These are phyloP conservation scores for Epirrhoe alternata DNA, from an alignment of 2,888 invertebrate genomes.

Conservation along the genomic window DNA sequence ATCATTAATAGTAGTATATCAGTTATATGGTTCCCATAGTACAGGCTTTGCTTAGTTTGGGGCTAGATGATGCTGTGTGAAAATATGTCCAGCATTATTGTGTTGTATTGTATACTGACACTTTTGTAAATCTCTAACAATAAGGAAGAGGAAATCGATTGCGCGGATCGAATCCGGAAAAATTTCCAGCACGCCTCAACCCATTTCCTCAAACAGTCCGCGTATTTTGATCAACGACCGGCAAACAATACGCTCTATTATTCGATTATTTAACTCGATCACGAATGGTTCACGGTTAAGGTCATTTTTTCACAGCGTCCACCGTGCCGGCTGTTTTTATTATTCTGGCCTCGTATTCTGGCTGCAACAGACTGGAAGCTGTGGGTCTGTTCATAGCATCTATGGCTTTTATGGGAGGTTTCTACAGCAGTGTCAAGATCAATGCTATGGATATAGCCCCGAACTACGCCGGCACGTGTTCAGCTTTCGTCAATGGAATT, in stretches of 20 bases:
- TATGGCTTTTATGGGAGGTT: conserved; percentile 89
- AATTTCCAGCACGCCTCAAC: conserved; percentile 24
- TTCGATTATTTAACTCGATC: conserved; percentile 45
- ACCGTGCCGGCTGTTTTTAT: conserved; percentile 86
- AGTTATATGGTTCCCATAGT: no score
- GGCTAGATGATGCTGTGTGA: no score
- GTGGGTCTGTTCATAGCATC: conserved; percentile 85
- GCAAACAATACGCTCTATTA: conserved; percentile 41
- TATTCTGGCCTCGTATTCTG: conserved; percentile 86
- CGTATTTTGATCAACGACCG: conserved; percentile 32
- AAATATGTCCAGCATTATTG: no score
- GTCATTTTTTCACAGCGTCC: conserved; percentile 79
- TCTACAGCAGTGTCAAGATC: conserved; percentile 88
- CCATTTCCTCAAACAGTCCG: conserved; percentile 37
- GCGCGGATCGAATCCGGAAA: conserved; percentile 22
- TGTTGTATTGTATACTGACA: no score
- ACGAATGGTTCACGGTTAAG: conserved; percentile 49
- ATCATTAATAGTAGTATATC: no score
- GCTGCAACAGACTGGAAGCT: conserved; percentile 78
- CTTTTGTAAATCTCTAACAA: conserved; percentile 2
- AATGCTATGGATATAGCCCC: conserved; percentile 87
- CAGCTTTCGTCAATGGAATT: conserved; percentile 87
- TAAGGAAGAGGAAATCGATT: conserved; percentile 22
- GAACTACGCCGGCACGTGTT: conserved; percentile 87
- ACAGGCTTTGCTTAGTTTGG: no score